Evolutionary conservation across 2,888 invertebrate species (phyloP), one percentile per base, ranked within the genome.

Genomic region (Apocheima hispidaria): DNA sequence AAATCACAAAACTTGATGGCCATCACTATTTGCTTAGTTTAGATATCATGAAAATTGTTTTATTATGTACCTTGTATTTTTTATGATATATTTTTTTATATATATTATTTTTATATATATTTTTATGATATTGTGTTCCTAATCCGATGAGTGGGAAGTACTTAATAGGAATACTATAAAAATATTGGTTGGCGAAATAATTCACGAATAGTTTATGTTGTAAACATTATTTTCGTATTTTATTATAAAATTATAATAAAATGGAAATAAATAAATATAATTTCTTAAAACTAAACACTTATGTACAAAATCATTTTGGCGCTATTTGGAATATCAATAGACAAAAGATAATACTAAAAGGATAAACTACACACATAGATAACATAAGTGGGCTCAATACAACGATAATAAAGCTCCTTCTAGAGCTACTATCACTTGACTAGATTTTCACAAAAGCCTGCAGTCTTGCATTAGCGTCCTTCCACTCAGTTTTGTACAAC

Each of bases 171-270:
- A n/a, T n/a, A n/a, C n/a, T n/a, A n/a, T n/a, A n/a, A n/a, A n/a
- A n/a, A n/a, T n/a, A n/a, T n/a, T n/a, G n/a, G n/a, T n/a, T n/a
- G 35, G 26, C 18, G 2, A 48, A 62, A 54, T 60, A 67, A 64
- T 43, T 28, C 12, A 33, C 56, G 18, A 61, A 9, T 30, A 21
- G 2, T n/a, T 21, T 41, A 63, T 58, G 60, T 65, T 59, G 61
- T 57, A 60, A 68, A 60, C 60, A 58, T 66, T 71, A 67, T 71
- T 76, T 77, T 75, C 73, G 69, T 70, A 70, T 86, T 89, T 91
- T 90, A 88, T 87, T 90, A 90, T 75, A 86, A 88, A 87, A 84
- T 78, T 82, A 83, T 86, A 86, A 83, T 85, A 87, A 88, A 90
- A 88, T 87, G 87, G 90, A 91, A 88, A 85, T 90, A 87, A 83